Base-by-base conservation (phyloP, 2,113 vertebrate genomes). In the Delphinapterus leucas region DNA sequence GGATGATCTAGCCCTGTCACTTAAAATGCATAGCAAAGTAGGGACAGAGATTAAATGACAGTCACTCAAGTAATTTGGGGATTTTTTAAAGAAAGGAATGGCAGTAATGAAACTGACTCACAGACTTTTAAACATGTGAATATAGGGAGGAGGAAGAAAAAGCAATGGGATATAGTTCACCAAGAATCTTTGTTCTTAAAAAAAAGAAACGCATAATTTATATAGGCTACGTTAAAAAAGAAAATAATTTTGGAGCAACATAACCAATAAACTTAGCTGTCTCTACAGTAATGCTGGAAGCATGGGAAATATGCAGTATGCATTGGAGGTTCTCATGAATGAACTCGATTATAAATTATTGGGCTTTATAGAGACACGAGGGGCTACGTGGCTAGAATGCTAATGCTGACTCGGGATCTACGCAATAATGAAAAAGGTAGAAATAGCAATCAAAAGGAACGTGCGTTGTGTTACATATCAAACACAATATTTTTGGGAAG, bases 401-500 rank as follows among this genome's bases (percentile, higher is more conserved):
- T 53, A 23, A 15, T 41, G 20, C 20, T 17, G n/a, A 55, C 31
- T 71, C 10, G 41, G 82, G 55, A 67, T 41, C 60, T 94, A 70
- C 44, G 26, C n/a, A 74, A 18, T 90, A 74, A 92, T 6, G 76
- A 70, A 96, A 96, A 82, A 97, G 63, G 33, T 70, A 91, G 36
- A 87, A 80, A 79, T 31, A 80, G 31, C 15, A 44, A 74, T 90
- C 36, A 61, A 73, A 80, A 49, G 38, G 53, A 79, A 88, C 1
- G 41, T 49, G 4, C 61, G 4, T 70, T 74, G 14, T 55, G 38
- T 73, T 41, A 55, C 2, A 41, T 73, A 87, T 63, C 61, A 79
- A 61, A 63, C 61, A 5, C 21, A 55, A 5, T 79, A 61, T 67
- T 84, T 95, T 95, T 55, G 82, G 33, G 67, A 61, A 65, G 33